phyloP scores from a whole-genome alignment of 2,113 vertebrate species.

The Mustelus asterias region DNA sequence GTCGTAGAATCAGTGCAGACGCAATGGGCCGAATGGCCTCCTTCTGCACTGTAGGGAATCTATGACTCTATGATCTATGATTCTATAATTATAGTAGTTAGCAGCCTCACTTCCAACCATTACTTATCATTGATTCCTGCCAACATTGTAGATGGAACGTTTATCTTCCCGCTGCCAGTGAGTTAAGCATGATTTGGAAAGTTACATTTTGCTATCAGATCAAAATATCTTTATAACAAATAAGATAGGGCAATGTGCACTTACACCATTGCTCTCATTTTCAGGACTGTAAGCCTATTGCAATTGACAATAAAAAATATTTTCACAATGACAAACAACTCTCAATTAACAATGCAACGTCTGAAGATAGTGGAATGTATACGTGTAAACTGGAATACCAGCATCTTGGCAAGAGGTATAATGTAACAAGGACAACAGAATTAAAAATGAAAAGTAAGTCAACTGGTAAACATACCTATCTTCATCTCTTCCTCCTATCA shows the following conservation, averaged over 20 bases:
- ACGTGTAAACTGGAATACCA: not conserved
- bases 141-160: not conserved
- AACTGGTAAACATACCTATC: not conserved
- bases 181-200: not conserved
- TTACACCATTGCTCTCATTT: not conserved
- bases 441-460: not conserved
- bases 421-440: constrained; percentile 18
- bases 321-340: not conserved
- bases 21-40: no score
- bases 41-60: no score
- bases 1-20: no score
- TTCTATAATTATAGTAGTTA: not conserved
- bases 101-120: not conserved
- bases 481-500: not conserved
- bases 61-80: no score
- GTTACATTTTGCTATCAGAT: not conserved
- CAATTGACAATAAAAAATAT: not conserved
- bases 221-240: not conserved
- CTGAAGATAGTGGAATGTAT: not conserved
- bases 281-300: constrained; percentile 4
- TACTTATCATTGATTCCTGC: not conserved
- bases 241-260: not conserved
- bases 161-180: not conserved
- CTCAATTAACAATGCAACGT: not conserved
- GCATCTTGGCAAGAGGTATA: not conserved